Evolutionary conservation across 2,113 vertebrate genomes (phyloP).

Genomic region (Tenebrosternarchus preto): DNA sequence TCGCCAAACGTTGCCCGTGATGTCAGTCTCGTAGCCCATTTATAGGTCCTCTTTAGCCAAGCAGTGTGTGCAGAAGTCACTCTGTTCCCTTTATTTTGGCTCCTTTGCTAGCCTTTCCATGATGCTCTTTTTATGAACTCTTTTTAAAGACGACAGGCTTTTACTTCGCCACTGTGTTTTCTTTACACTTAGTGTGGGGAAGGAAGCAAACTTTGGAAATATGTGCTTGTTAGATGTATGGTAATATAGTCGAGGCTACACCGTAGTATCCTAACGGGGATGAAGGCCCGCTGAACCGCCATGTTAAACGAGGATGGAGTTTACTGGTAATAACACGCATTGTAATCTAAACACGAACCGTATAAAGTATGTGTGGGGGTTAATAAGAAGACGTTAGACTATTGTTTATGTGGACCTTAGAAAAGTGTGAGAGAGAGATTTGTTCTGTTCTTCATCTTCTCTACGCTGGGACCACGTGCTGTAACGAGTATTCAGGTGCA

Average conservation of each 20-base stretch:
- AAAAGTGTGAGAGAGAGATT: background rate
- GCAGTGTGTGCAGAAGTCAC: background rate
- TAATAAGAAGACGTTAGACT: background rate
- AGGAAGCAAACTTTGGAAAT: no score
- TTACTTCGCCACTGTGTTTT: no score
- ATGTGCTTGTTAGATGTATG: no score
- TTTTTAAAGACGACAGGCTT: no score
- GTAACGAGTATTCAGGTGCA: background rate
- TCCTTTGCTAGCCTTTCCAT: background rate
- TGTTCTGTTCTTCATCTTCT: background rate
- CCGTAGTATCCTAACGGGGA: background rate
- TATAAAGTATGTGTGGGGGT: background rate
- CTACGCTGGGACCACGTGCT: slow-evolving; percentile 23
- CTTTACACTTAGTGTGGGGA: no score
- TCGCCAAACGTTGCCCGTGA: background rate
- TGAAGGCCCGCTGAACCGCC: background rate
- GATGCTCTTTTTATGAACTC: background rate
- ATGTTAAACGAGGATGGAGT: background rate
- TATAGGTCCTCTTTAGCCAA: background rate
- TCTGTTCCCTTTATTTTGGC: background rate
- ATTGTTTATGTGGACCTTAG: background rate
- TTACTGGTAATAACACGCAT: no score
- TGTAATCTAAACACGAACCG: no score
- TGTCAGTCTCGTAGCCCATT: background rate
- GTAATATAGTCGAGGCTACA: background rate